Evolutionary conservation across 2,888 invertebrate species (phyloP).

Genomic region (Luperina nickerlii): DNA sequence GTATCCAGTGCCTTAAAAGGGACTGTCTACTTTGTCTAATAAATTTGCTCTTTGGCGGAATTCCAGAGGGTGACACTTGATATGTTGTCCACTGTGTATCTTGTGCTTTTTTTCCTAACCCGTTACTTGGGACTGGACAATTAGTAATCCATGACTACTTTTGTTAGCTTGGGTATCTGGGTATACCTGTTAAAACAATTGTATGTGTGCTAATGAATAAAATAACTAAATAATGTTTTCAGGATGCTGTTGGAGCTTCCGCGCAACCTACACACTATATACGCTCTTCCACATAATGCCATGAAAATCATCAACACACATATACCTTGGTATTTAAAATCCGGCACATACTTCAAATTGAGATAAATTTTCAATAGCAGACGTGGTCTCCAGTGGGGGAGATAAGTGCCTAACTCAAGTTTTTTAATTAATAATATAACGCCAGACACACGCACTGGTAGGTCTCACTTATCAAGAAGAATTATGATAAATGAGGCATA

Average conservation of each 20-base stretch:
- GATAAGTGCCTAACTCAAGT: constrained; percentile 20
- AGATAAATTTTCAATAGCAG: constrained; percentile 26
- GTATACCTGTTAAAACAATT: too few species aligned
- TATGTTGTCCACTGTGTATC: too few species aligned
- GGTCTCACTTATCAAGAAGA: constrained; percentile 40
- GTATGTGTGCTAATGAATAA: too few species aligned
- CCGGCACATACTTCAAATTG: background rate
- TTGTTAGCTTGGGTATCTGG: too few species aligned
- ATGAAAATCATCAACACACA: too few species aligned
- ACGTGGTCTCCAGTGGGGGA: background rate
- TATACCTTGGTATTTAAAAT: background rate
- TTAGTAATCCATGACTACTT: too few species aligned
- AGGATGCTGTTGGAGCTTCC: background rate
- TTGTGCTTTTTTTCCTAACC: too few species aligned
- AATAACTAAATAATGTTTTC: background rate
- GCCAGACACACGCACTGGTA: background rate
- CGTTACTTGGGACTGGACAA: too few species aligned
- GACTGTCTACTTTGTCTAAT: background rate
- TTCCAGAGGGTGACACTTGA: too few species aligned
- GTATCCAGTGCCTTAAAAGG: background rate
- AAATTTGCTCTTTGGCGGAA: too few species aligned
- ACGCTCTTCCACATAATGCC: background rate
- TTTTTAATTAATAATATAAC: constrained; percentile 5
- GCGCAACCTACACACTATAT: background rate
- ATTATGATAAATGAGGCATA: constrained; percentile 32